Base-by-base conservation (phyloP, 2,113 vertebrate genomes). In the Zosterops hypoxanthus region DNA sequence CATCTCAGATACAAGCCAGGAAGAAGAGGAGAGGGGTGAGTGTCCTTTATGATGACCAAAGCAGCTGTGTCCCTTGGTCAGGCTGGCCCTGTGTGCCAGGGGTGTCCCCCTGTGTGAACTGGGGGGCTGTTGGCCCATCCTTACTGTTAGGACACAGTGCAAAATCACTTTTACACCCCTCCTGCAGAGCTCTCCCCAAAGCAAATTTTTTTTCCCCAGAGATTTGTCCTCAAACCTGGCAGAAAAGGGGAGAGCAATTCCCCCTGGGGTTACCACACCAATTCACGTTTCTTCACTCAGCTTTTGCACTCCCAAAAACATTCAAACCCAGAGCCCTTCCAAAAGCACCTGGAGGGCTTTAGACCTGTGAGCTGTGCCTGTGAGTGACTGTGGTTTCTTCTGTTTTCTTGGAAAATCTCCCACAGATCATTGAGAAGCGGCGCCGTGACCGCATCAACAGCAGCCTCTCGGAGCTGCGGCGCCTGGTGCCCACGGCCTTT, bases 11-110 rank as follows among this genome's bases (percentile, higher is more conserved):
- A 89, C 98, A 99, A 97, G 99, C 99, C 90, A 98, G 99, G 90
- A 99, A 99, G 98, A 99, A 99, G 96, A 98, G 99, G 95, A 97
- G 99, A 98, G 99, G 99, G 98, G 99, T 99, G 97, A 99, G 98
- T 97, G 57, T n/a, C 12, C 5, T 17, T 59, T 31, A 3, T 0
- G 1, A 4, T 23, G 57, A 6, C 9, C 17, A 8, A 44, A 50
- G 53, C 41, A 39, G 31, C 49, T n/a, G 22, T 28, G 36, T 52
- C 41, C 42, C 46, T 6, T 24, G 13, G 2, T 20, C 9, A 31
- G 55, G 36, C 55, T 61, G 61, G n/a, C 15, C 19, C 33, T 31
- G 8, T 12, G 28, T 61, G 42, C 46, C 39, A 25, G 28, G 20
- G 34, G 14, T 70, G 34, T 36, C 26, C 24, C 49, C 24, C 23